Conservation (phyloP, 2,113 vertebrate genomes). For the Eidolon helvum region DNA sequence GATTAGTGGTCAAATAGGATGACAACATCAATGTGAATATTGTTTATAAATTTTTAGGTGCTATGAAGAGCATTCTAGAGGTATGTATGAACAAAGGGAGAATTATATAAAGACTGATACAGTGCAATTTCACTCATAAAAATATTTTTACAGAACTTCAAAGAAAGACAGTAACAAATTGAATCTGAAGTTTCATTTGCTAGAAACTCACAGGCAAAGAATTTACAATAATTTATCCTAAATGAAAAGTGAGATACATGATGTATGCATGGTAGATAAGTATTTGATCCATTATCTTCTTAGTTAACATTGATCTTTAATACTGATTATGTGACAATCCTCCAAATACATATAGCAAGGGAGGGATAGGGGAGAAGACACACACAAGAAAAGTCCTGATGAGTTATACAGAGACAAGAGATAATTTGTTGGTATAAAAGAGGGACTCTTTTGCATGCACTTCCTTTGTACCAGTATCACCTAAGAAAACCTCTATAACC, state of each 20-base stretch:
- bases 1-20: background rate
- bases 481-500: background rate
- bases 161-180: slow-evolving; percentile 43
- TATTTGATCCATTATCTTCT: slow-evolving; percentile 73
- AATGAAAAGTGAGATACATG: slow-evolving; percentile 75
- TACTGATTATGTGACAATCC: slow-evolving; percentile 58
- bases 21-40: background rate
- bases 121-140: background rate
- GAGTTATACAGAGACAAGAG: slow-evolving; percentile 49
- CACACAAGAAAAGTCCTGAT: slow-evolving; percentile 58
- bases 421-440: slow-evolving; percentile 72
- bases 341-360: slow-evolving; percentile 58
- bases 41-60: background rate
- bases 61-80: background rate
- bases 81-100: background rate
- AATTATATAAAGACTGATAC: background rate
- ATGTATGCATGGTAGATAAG: slow-evolving; percentile 43
- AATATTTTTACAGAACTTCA: background rate
- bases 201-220: slow-evolving; percentile 63
- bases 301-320: slow-evolving; percentile 74
- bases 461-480: slow-evolving; percentile 57
- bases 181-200: slow-evolving; percentile 62
- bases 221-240: slow-evolving; percentile 66
- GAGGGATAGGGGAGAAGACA: background rate
- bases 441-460: slow-evolving; percentile 63